Conservation (phyloP, 1,140 invertebrate genomes). For the Theocolax elegans region DNA sequence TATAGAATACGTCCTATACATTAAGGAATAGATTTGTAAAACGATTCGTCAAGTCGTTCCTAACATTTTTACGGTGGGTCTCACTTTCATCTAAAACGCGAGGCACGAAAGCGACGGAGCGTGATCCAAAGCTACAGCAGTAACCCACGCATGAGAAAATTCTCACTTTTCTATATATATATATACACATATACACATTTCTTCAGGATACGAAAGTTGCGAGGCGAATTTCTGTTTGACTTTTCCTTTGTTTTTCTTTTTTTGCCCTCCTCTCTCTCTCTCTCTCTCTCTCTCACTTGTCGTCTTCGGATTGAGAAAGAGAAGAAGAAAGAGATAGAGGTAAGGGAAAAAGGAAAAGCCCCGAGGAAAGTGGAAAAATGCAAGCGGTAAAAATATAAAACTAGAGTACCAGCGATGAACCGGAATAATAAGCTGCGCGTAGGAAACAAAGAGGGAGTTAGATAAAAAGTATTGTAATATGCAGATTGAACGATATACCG, state of each 20-base stretch:
- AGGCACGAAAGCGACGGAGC: conserved; percentile 5
- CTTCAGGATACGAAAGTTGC: not conserved
- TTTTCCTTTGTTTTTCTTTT: conserved; percentile 11
- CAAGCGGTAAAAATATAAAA: no score
- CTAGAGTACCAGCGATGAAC: not conserved
- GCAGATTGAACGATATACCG: conserved; percentile 11
- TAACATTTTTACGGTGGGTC: no score
- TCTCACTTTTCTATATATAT: no score
- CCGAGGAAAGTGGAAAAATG: not conserved
- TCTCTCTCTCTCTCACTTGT: not conserved
- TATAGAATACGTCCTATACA: no score
- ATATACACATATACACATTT: not conserved
- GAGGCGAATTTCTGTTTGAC: conserved; percentile 6
- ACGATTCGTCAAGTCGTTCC: no score
- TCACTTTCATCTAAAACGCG: no score
- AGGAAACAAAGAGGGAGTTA: not conserved
- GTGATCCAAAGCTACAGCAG: not conserved
- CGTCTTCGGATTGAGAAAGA: not conserved
- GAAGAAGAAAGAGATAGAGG: not conserved
- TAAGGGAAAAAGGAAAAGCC: not conserved
- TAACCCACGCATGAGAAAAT: no score
- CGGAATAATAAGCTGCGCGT: conserved; percentile 11
- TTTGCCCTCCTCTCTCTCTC: not conserved
- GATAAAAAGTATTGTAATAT: conserved; percentile 22
- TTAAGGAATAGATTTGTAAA: no score